Evolutionary conservation across 2,113 vertebrate genomes (phyloP).

Genomic region (Hypocryptadius cinnamomeus): DNA sequence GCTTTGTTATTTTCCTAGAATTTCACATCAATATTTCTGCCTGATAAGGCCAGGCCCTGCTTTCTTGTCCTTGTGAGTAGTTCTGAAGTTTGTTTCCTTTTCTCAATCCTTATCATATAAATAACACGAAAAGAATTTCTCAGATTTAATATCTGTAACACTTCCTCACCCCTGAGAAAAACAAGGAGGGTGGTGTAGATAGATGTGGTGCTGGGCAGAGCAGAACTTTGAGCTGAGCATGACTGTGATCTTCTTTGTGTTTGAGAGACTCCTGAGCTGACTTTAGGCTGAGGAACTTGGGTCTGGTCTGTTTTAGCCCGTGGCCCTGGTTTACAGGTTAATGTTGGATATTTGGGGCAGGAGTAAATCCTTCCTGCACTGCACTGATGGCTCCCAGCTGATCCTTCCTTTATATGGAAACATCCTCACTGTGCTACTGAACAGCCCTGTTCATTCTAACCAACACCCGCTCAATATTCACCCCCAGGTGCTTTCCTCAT

Average conservation of each 20-base stretch:
- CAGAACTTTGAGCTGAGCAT: not conserved
- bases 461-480: not conserved
- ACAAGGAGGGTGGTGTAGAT: not conserved
- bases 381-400: not conserved
- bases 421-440: not conserved
- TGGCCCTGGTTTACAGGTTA: not conserved
- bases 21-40: not conserved
- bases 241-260: not conserved
- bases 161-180: not conserved
- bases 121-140: not conserved
- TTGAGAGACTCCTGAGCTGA: not conserved
- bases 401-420: not conserved
- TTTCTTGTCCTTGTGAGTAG: not conserved
- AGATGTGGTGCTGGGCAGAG: not conserved
- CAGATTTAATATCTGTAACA: not conserved
- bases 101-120: not conserved
- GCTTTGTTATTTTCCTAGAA: not conserved
- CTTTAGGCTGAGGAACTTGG: not conserved
- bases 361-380: not conserved
- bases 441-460: not conserved
- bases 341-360: not conserved
- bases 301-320: accelerated
- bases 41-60: not conserved
- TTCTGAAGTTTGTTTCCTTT: not conserved
- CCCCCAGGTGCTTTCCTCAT: conserved; percentile 93